Evolutionary conservation across 30 jellyfish, hydroid and myxozoan species (phyloP), one percentile per base, ranked within the genome.

Genomic region (Chrysaora quinquecirrha): DNA sequence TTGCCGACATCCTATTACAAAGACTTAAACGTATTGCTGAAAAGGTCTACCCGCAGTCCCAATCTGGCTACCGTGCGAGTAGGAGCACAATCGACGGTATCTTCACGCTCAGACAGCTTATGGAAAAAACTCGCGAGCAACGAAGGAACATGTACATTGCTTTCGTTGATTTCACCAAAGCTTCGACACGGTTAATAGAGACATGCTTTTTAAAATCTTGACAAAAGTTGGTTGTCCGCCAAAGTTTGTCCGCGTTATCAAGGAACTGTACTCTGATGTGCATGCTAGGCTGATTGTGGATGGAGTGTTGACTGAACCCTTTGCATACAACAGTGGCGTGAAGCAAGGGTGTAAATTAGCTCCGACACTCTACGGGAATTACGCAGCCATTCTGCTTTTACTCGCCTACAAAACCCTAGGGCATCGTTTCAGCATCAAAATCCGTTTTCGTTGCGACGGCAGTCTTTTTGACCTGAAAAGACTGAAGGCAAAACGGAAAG

Each of bases 121-220:
- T 52, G 81, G 93, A 82, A 60, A 82, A 82, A 43, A 3, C 81
- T 49, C 28, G 80, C 25, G 80, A 85, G 90, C 96, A 86, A 75
- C 90, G 82, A 25, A 43, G 82, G 69, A 33, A 68, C 65, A 64
- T 86, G 91, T 86, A 75, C 80, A 86, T 76, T 23, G 90, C 69
- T 23, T 86, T 86, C 73, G 90, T 86, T 48, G 82, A 86, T 28
- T 76, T 86, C 61, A 86, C 86, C 66, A 86, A 86, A 78, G 96
- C 65, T 86, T 74, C 54, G 96, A 85, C 85, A 61, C 85, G n/a
- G 96, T 85, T 62, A 74, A 48, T 72, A 75, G 87, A 7, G 87
- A 67, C 64, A 67, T 76, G 63, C 64, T 76, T 31, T 86, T 21
- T 38, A 19, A 23, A 23, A 76, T 86, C 80, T 60, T 86, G 34